Base-by-base conservation (phyloP, 2,888 invertebrate species). In the Nebria brevicollis region DNA sequence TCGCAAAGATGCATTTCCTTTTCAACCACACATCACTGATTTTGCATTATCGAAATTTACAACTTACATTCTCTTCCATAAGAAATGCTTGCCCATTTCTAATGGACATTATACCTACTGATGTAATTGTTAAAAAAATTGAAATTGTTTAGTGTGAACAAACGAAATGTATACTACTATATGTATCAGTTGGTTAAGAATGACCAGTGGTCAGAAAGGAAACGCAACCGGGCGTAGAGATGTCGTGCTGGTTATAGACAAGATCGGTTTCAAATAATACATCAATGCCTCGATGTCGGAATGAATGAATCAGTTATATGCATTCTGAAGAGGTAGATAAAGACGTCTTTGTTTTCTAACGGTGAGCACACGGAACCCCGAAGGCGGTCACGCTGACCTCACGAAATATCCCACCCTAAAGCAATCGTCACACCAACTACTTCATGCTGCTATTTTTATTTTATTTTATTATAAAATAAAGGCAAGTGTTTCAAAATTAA, bases 231-330 rank as follows among this genome's bases (percentile, higher is more conserved):
- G 54, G 54, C 54, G 54, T 54, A 54, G 68, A 26, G 68, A 26
- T 26, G 68, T 26, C 20, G 68, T 26, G 68, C 68, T 25, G 68
- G 20, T 25, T 26, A 68, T 54, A 54, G 54, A 20, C 68, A 68
- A 68, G 26, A 25, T 20, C 68, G 26, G 73, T 10, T 73, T 73
- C 73, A 41, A 73, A 73, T 73, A 41, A 73, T 73, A 73, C 73
- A 73, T 73, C 73, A 73, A 73, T 73, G 73, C 73, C 73, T 26
- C 34, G n/a, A 42, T 42, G 73, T n/a, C 42, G 42, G 34, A 43
- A 73, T 73, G 73, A 73, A 73, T 73, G 73, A 73, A 73, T 73
- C 73, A 42, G 73, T 73, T 73, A 73, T 73, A 41, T 41, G 34
- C 34, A 26, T 34, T 70, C 70, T 70, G 34, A 15, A n/a, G 26